These are phyloP conservation scores for Dasypolia templi DNA, from an alignment of 2,888 invertebrate species.

Conservation along the genomic window DNA sequence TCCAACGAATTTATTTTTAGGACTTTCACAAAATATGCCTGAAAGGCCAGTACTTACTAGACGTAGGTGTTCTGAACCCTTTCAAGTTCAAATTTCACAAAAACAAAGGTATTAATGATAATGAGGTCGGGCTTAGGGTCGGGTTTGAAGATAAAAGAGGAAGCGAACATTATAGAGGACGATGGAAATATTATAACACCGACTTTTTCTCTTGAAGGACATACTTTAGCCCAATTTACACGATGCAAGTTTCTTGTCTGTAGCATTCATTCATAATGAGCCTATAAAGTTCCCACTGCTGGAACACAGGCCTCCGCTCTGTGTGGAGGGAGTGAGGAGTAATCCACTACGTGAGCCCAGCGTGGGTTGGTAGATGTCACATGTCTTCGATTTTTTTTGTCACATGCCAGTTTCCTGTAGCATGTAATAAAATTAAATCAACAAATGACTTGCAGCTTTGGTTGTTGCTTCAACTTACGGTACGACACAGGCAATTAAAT, in stretches of 20 bases:
- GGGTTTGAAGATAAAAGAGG: conserved; percentile 41
- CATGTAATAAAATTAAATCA: too few relatives aligned
- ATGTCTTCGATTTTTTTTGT: too few relatives aligned
- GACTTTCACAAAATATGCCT: conserved; percentile 45
- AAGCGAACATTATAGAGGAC: conserved; percentile 20
- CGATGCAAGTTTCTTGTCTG: too few relatives aligned
- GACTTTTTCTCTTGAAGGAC: background rate
- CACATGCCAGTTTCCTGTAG: too few relatives aligned
- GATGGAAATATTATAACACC: background rate
- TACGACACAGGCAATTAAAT: background rate
- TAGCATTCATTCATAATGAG: background rate
- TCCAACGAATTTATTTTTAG: conserved; percentile 10
- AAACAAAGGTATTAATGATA: conserved; percentile 72
- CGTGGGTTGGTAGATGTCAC: too few relatives aligned
- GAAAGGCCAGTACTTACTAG: conserved; percentile 24
- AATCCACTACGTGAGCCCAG: too few relatives aligned
- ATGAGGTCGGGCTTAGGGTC: conserved; percentile 64
- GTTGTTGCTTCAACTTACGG: too few relatives aligned
- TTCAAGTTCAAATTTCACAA: conserved; percentile 76
- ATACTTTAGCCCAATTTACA: too few relatives aligned
- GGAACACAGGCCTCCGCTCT: too few relatives aligned
- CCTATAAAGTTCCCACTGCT: too few relatives aligned
- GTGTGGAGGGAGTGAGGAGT: too few relatives aligned
- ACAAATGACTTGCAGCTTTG: too few relatives aligned
- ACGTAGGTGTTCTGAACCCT: conserved; percentile 63